phyloP scores from a whole-genome alignment of 2,797 vertebrate genomes.

The Tenualosa ilisha region DNA sequence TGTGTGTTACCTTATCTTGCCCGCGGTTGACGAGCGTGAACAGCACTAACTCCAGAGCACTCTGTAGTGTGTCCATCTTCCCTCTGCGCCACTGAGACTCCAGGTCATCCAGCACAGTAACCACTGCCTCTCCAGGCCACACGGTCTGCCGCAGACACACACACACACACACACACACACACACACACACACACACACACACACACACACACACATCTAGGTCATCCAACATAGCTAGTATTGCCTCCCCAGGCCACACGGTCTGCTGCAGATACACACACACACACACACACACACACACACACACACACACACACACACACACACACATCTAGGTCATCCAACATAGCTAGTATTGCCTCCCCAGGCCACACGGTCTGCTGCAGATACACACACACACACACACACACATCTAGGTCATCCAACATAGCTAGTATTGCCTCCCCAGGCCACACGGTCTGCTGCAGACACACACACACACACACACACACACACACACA shows the following conservation, averaged over 20 bases:
- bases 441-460: no score
- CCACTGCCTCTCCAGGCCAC: constrained; percentile 74
- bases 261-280: not conserved
- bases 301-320: constrained; percentile 13
- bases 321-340: not conserved
- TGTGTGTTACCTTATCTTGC: no score
- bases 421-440: no score
- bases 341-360: no score
- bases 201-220: no score
- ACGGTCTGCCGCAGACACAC: constrained; percentile 69
- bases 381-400: no score
- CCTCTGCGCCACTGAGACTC: constrained; percentile 76
- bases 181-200: not conserved
- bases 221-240: no score
- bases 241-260: no score
- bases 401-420: no score
- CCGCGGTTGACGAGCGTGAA: constrained; percentile 65
- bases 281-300: not conserved
- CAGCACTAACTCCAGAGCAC: constrained; percentile 77
- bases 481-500: no score
- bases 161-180: not conserved
- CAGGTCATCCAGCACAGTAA: constrained; percentile 71
- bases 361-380: no score
- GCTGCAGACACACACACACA: no score
- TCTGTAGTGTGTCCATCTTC: constrained; percentile 64